Evolutionary conservation across 2,113 vertebrate species (phyloP).

Genomic region (Glaucidium brasilianum): DNA sequence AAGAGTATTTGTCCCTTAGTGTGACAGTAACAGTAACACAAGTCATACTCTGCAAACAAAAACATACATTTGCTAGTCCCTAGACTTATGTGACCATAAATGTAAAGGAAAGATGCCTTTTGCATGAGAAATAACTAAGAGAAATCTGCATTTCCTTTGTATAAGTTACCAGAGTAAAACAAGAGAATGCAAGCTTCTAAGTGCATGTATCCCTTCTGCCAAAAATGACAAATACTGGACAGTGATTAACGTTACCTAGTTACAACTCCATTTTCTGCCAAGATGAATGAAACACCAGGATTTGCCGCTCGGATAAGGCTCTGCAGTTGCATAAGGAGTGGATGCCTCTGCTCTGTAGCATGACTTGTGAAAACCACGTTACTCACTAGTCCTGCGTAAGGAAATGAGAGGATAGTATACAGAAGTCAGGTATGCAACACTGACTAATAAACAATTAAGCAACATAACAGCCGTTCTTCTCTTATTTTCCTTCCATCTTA

Average conservation of each 20-base stretch:
- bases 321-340: slow-evolving; percentile 84
- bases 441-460: not conserved
- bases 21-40: not conserved
- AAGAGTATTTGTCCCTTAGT: not conserved
- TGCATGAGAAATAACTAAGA: not conserved
- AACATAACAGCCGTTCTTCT: not conserved
- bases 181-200: not conserved
- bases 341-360: slow-evolving; percentile 83
- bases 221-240: not conserved
- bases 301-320: slow-evolving; percentile 89
- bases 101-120: not conserved
- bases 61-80: not conserved
- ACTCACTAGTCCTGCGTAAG: slow-evolving; percentile 85
- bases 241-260: slow-evolving; percentile 75
- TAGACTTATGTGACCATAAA: not conserved
- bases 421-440: not conserved
- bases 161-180: not conserved
- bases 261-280: slow-evolving; percentile 88
- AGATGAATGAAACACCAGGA: slow-evolving; percentile 83
- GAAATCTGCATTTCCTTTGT: not conserved
- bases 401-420: not conserved
- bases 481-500: not conserved
- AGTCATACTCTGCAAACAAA: not conserved
- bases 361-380: slow-evolving; percentile 88
- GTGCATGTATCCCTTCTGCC: not conserved